Conservation (phyloP, 23 tunicate species). For the Pegea sp. region DNA sequence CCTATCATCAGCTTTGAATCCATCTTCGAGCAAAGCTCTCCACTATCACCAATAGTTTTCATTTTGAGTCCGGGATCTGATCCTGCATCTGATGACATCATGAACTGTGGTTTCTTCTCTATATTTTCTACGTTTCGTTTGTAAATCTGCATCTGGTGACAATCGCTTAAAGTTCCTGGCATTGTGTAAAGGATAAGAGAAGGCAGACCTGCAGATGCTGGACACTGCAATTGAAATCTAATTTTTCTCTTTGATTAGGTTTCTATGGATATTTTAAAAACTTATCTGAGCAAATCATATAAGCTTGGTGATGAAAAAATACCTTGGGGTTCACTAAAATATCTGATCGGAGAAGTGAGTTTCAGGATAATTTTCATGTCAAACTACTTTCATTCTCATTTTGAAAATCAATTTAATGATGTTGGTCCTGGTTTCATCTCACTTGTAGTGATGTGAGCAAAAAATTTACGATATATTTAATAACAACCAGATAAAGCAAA, state of each 20-base stretch:
- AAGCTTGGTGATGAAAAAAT: constrained; percentile 78
- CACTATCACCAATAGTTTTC: constrained; percentile 94
- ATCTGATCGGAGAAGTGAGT: constrained; percentile 91
- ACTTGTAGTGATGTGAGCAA: no score
- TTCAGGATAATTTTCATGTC: no score
- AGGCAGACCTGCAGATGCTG: constrained; percentile 70
- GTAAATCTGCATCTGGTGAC: constrained; percentile 64
- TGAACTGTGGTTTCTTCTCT: neutral
- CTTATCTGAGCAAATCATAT: constrained; percentile 75
- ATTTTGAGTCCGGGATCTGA: constrained; percentile 97
- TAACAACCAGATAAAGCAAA: no score
- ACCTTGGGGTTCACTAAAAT: constrained; percentile 96
- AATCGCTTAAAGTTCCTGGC: constrained; percentile 89
- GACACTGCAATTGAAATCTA: constrained; percentile 36
- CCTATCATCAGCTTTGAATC: constrained; percentile 98
- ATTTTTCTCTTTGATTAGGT: constrained; percentile 23
- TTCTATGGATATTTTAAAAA: constrained; percentile 94
- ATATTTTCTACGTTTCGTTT: neutral
- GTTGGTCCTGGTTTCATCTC: no score
- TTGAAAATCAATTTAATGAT: no score
- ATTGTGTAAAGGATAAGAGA: constrained; percentile 99
- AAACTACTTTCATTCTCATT: no score
- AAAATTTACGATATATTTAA: no score
- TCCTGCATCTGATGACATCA: constrained; percentile 87
- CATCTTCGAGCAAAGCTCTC: constrained; percentile 88